Evolutionary conservation across 37 sponge, comb jelly and placozoan genomes (phyloP).

Genomic region (Lycopodina hypogea): DNA sequence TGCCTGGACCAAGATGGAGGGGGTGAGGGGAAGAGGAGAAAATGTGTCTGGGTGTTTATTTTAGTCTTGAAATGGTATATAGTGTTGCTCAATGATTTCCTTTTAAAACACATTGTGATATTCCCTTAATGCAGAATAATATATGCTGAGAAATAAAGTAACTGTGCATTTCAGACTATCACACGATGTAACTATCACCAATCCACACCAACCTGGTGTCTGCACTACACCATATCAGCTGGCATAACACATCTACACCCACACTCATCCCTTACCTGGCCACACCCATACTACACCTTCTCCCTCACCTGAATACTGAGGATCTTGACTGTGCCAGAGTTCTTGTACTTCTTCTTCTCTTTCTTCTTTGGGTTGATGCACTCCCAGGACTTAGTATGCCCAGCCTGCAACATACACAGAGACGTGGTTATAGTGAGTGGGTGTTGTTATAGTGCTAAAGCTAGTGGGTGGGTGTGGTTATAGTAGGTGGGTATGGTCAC

Average conservation of each 20-base stretch:
- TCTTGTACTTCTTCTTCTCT: conserved; percentile 73
- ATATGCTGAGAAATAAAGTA: too few relatives aligned
- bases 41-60: not conserved
- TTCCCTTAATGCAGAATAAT: too few relatives aligned
- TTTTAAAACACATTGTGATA: too few relatives aligned
- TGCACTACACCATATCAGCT: not conserved
- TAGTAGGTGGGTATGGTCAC: too few relatives aligned
- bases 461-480: too few relatives aligned
- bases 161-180: too few relatives aligned
- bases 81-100: too few relatives aligned
- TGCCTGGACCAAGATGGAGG: conserved; percentile 28
- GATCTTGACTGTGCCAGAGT: conserved; percentile 21
- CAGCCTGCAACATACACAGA: not conserved
- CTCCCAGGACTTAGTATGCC: conserved; percentile 37
- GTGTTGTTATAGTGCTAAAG: too few relatives aligned
- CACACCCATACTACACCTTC: not conserved
- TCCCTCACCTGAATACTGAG: conserved; percentile 3
- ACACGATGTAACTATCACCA: too few relatives aligned
- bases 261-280: not conserved
- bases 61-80: too few relatives aligned
- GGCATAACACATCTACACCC: not conserved
- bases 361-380: conserved; percentile 66
- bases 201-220: too few relatives aligned
- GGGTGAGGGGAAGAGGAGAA: not conserved
- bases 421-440: not conserved